These are phyloP conservation scores for Columba guinea DNA, from an alignment of 2,797 vertebrate genomes.

Conservation along the genomic window DNA sequence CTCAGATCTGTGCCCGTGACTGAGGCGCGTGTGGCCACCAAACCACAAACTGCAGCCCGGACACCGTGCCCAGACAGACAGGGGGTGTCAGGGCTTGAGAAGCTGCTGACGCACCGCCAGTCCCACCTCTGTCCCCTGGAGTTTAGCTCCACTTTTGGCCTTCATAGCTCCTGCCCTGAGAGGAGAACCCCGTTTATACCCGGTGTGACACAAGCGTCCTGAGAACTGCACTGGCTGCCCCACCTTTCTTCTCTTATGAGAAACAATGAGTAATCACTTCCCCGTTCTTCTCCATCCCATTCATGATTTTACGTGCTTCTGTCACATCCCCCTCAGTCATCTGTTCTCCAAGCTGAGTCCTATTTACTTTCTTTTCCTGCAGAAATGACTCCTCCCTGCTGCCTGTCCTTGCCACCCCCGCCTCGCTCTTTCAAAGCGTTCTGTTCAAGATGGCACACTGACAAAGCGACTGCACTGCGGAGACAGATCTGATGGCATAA, in stretches of 20 bases:
- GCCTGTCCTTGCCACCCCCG: not conserved
- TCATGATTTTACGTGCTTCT: not conserved
- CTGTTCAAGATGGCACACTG: not conserved
- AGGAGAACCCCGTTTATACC: not conserved
- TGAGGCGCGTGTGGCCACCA: accelerated
- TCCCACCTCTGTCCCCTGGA: not conserved
- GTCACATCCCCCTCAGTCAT: not conserved
- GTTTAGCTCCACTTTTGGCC: not conserved
- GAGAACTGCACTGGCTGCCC: not conserved
- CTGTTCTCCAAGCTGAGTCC: not conserved
- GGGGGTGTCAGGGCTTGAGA: accelerated
- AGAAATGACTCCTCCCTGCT: not conserved
- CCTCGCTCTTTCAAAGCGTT: not conserved
- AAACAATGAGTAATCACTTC: not conserved
- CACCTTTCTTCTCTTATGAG: not conserved
- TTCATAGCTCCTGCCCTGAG: not conserved
- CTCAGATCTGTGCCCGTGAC: not conserved
- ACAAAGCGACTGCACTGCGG: not conserved
- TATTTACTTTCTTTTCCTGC: not conserved
- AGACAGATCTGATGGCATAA: not conserved
- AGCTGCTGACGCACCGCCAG: not conserved
- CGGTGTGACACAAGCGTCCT: not conserved
- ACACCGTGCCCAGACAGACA: accelerated
- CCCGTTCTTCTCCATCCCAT: not conserved
- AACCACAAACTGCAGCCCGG: not conserved